Base-by-base conservation (phyloP, 2,888 invertebrate genomes). In the Dichetophora obliterata region DNA sequence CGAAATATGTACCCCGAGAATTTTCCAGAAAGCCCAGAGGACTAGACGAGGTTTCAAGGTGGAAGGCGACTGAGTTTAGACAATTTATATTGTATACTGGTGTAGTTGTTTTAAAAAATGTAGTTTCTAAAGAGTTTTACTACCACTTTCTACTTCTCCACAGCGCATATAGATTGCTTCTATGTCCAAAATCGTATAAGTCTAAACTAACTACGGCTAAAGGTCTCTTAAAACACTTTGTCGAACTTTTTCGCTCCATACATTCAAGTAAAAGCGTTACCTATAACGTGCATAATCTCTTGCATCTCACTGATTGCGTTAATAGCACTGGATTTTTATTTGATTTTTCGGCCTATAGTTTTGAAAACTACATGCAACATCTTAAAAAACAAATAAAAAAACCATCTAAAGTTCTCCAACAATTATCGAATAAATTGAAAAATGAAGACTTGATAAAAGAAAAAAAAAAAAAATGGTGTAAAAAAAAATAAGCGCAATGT, bases 21-120 rank as follows among this genome's bases (percentile, higher is more conserved):
- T 71, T 71, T 59, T 27, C 37, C 2, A 72, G 72, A 59, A 72
- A 72, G 14, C 61, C 59, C 3, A 57, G 72, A 14, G 61, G 72
- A 19, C 24, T 59, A 22, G 59, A 72, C 19, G 72, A 72, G 5
- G 6, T 72, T 2, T 2, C 2, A 37, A 34, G 72, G 11, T 72
- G 72, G 72, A 72, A 59, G 22, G 16, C 24, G 11, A 11, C 19
- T 24, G 22, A 59, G 34, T 27, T 65, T 19, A 24, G 16, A 31
- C 27, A 4, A 34, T 4, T 31, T n/a, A n/a, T n/a, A n/a, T n/a
- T n/a, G n/a, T n/a, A n/a, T n/a, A n/a, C n/a, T n/a, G n/a, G n/a
- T n/a, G n/a, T n/a, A n/a, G n/a, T n/a, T n/a, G 11, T 66, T 43
- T 43, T 66, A 3, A 66, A 66, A 66, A 2, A 43, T 66, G 43